These are phyloP conservation scores for Araneus ventricosus DNA, from an alignment of 1,140 invertebrate species.

Conservation along the genomic window DNA sequence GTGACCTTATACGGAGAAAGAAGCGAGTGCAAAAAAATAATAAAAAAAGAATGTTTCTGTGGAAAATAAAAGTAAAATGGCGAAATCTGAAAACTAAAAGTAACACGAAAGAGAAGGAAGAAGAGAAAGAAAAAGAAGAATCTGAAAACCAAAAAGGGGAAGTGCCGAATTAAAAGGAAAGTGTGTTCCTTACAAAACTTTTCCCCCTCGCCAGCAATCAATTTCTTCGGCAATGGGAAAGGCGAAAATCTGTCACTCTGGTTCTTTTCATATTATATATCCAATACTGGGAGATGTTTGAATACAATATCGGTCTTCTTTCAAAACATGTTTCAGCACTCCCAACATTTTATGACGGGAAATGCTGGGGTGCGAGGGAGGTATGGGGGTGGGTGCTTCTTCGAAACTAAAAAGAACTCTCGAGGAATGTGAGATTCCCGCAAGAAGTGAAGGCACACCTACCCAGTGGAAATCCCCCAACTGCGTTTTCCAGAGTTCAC, in stretches of 20 bases:
- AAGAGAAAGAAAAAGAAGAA: not conserved
- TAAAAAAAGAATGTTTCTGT: not conserved
- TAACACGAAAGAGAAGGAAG: not conserved
- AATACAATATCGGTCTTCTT: slow-evolving; percentile 71
- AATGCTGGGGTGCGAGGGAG: not conserved
- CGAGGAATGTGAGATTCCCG: slow-evolving; percentile 36
- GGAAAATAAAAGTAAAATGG: slow-evolving; percentile 8
- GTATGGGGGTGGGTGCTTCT: too few relatives aligned
- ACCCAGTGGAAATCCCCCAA: not conserved
- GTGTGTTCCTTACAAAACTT: slow-evolving; percentile 64
- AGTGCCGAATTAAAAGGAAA: slow-evolving; percentile 67
- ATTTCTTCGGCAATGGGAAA: slow-evolving; percentile 50
- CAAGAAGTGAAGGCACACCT: not conserved
- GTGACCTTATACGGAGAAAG: not conserved
- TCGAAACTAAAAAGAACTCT: slow-evolving; percentile 21
- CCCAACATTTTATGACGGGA: slow-evolving; percentile 2
- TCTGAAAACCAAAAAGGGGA: slow-evolving; percentile 28
- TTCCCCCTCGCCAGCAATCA: slow-evolving; percentile 46
- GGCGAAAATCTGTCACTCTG: slow-evolving; percentile 65
- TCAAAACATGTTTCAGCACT: slow-evolving; percentile 67
- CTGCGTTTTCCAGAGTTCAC: not conserved
- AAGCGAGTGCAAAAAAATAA: not conserved
- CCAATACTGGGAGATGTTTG: slow-evolving; percentile 61
- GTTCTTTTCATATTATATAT: slow-evolving; percentile 66
- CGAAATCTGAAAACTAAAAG: slow-evolving; percentile 38